Conservation (phyloP, 2,113 vertebrate species). For the Bufo gargarizans region DNA sequence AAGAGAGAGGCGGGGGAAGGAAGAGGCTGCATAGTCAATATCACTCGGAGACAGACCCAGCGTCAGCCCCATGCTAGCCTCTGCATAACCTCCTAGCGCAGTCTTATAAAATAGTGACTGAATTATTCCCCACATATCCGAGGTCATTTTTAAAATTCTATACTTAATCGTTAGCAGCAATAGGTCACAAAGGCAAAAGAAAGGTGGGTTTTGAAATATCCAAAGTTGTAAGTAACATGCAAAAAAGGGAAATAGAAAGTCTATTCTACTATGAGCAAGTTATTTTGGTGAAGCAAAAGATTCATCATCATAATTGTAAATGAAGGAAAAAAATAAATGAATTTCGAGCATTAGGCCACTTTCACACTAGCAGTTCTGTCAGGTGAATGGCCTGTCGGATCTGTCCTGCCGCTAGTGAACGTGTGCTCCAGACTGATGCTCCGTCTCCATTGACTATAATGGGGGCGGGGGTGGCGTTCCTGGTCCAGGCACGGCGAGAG, state of each 20-base stretch:
- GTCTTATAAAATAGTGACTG: background rate
- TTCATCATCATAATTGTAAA: background rate
- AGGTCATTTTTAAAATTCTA: background rate
- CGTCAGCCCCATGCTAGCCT: conserved; percentile 48
- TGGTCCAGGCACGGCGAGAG: too few species aligned
- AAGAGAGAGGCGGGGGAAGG: conserved; percentile 52
- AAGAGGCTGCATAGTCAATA: conserved; percentile 21
- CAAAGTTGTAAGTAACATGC: background rate
- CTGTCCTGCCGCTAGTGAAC: too few species aligned
- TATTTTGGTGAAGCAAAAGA: conserved; percentile 10
- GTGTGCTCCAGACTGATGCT: too few species aligned
- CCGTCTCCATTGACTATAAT: too few species aligned
- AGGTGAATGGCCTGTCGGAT: too few species aligned
- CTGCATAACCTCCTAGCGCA: background rate
- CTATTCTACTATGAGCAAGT: background rate
- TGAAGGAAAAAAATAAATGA: too few species aligned
- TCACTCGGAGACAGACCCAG: conserved; percentile 41
- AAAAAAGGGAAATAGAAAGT: background rate
- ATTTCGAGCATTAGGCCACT: too few species aligned
- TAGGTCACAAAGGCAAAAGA: background rate
- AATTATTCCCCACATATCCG: background rate
- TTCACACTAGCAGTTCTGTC: too few species aligned
- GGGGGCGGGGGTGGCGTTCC: too few species aligned
- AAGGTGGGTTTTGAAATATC: conserved; percentile 1
- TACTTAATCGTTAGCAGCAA: background rate